A percentile compares a stretch with the other conserved stretches of the same genome.
Evolutionary conservation across 2,888 invertebrate genomes (phyloP).

Genomic region (Lasioglossum marginatum): DNA sequence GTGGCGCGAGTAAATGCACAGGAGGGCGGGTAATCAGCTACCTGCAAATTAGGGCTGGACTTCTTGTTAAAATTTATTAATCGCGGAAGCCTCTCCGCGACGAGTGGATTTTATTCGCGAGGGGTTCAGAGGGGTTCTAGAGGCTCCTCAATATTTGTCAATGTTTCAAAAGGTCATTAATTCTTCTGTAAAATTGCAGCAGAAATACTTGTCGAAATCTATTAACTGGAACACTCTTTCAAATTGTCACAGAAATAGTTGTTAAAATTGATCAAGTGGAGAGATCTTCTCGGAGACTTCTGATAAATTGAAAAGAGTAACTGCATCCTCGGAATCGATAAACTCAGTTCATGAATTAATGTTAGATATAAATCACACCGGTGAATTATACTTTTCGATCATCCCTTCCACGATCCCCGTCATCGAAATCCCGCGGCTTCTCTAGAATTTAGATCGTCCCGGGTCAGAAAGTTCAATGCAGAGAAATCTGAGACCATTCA

Average conservation of each 20-base stretch:
- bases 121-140: not conserved
- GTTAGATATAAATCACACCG: not conserved
- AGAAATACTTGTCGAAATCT: not conserved
- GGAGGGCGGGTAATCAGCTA: not conserved
- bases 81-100: not conserved
- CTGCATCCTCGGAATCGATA: not conserved
- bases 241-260: not conserved
- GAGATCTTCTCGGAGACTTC: not conserved
- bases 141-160: not conserved
- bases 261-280: not conserved
- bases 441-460: conserved; percentile 1
- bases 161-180: not conserved
- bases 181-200: not conserved
- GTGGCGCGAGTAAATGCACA: not conserved
- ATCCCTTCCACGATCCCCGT: not conserved
- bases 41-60: conserved; percentile 7
- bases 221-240: not conserved
- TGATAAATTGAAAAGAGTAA: too few species aligned
- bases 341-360: not conserved
- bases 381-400: conserved; percentile 13
- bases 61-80: conserved; percentile 3
- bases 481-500: conserved; percentile 13
- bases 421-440: not conserved
- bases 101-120: not conserved
- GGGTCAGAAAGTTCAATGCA: conserved; percentile 23